A percentile compares a stretch with the other conserved stretches of the same genome.
phyloP scores from a whole-genome alignment of 2,888 invertebrate genomes.

The Drosophila paracracens region DNA sequence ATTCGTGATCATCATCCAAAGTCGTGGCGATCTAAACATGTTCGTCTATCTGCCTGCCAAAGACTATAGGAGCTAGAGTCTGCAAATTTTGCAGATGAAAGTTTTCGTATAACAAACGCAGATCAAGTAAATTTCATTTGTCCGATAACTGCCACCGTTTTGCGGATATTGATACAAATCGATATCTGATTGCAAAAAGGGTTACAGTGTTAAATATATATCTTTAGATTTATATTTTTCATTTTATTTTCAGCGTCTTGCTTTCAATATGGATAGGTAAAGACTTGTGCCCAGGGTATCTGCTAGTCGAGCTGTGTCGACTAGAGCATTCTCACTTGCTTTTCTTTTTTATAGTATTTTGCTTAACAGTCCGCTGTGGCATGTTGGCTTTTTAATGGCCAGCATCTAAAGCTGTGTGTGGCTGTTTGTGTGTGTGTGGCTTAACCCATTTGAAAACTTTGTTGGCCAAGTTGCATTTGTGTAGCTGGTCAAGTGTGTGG shows the following conservation, averaged over 20 bases:
- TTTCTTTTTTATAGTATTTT: conserved; percentile 40
- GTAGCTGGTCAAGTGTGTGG: conserved; percentile 32
- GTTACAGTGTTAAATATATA: neutral
- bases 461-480: conserved; percentile 42
- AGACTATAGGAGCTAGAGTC: neutral
- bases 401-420: conserved; percentile 61
- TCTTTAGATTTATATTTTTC: neutral
- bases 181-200: neutral
- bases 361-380: conserved; percentile 53
- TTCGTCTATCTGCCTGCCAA: neutral
- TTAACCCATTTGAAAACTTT: conserved; percentile 47
- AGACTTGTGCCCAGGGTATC: neutral
- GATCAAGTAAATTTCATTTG: neutral
- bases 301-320: neutral
- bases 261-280: neutral
- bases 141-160: neutral
- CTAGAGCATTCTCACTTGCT: neutral
- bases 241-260: neutral
- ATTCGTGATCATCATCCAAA: neutral
- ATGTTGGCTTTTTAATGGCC: conserved; percentile 68
- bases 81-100: neutral
- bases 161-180: neutral
- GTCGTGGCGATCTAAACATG: neutral
- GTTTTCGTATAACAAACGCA: neutral
- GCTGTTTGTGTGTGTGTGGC: conserved; percentile 30